A percentile compares a stretch with the other conserved stretches of the same genome.
Conservation (phyloP, 1,140 invertebrate species). For the Hyphantria cunea region DNA sequence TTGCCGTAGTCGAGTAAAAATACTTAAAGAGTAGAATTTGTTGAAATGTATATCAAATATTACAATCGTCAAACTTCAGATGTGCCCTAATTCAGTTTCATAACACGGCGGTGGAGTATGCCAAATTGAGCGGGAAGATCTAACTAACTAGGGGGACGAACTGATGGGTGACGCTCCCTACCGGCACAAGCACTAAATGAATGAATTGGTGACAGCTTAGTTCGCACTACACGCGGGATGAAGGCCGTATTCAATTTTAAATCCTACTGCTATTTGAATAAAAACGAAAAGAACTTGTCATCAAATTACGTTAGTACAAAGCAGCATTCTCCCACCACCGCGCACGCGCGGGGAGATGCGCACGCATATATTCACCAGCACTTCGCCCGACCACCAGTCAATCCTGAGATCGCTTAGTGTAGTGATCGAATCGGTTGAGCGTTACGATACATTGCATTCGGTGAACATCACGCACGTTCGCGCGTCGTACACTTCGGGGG, state of each 20-base stretch:
- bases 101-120: constrained; percentile 1
- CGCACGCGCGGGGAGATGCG: constrained; percentile 68
- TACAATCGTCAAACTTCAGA: too few species aligned
- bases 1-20: too few species aligned
- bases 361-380: constrained; percentile 70
- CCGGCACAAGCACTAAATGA: constrained; percentile 11
- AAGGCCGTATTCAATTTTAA: neutral
- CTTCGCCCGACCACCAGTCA: constrained; percentile 61
- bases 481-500: constrained; percentile 49
- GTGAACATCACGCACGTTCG: constrained; percentile 45
- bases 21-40: too few species aligned
- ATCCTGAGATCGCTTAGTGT: constrained; percentile 50
- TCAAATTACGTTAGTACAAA: neutral
- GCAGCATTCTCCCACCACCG: constrained; percentile 52
- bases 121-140: constrained; percentile 19
- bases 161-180: constrained; percentile 12
- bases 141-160: constrained; percentile 25
- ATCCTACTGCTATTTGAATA: neutral
- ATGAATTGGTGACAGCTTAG: constrained; percentile 30
- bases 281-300: neutral
- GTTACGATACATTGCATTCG: constrained; percentile 30
- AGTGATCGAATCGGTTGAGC: constrained; percentile 41
- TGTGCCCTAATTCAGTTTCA: constrained; percentile 10
- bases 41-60: too few species aligned
- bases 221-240: constrained; percentile 2